Evolutionary conservation across 2,888 invertebrate genomes (phyloP).

Genomic region (Tipula vernalis): DNA sequence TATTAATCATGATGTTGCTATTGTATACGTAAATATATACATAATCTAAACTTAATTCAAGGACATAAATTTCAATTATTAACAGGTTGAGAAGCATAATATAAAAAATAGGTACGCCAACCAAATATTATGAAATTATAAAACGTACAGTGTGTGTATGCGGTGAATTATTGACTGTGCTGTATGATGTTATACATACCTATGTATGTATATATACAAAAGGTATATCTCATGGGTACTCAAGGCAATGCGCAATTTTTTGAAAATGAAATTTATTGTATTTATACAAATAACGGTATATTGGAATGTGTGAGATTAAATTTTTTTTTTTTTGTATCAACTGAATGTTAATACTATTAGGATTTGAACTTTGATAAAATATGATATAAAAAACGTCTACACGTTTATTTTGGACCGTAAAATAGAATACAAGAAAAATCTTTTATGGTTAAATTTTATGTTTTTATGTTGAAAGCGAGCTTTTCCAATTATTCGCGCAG

Average conservation of each 20-base stretch:
- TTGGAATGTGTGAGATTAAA: conserved; percentile 4
- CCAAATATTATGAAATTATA: background rate
- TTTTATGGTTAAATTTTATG: background rate
- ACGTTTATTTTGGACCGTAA: background rate
- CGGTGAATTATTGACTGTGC: background rate
- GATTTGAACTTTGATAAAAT: background rate
- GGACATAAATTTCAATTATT: background rate
- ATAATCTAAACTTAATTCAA: background rate
- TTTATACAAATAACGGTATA: background rate
- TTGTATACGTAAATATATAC: background rate
- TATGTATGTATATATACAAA: background rate
- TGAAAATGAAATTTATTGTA: background rate
- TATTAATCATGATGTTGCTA: background rate
- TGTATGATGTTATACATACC: background rate
- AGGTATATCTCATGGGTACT: background rate
- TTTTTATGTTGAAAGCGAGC: background rate
- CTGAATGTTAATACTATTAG: background rate
- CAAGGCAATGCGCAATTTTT: conserved; percentile 1
- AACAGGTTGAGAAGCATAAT: background rate
- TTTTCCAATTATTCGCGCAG: background rate
- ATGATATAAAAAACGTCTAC: background rate
- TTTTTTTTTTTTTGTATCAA: background rate
- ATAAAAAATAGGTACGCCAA: background rate
- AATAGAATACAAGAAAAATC: background rate
- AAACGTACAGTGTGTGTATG: background rate